Base-by-base conservation (phyloP, 2,113 vertebrate genomes). In the Nothoprocta perdicaria region DNA sequence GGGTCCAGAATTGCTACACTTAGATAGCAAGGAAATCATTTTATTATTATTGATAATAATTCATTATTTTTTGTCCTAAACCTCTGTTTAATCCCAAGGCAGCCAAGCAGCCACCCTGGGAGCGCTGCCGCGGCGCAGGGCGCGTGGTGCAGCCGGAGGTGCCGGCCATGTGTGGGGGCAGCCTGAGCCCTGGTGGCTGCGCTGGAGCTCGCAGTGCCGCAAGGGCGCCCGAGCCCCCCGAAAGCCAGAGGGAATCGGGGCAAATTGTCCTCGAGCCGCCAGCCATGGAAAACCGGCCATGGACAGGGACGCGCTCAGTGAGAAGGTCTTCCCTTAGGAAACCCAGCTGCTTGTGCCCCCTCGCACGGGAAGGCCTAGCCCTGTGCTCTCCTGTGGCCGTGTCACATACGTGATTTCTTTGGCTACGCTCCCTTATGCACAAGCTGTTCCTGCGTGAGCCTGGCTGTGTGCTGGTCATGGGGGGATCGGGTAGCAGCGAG, bases 401-500 rank as follows among this genome's bases (percentile, higher is more conserved):
- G 14, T 26, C 35, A 62, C 60, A 10, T 24, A 16, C 15, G 10
- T 58, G 31, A n/a, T 62, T 62, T 62, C 23, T 62, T 61, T 38
- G 33, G 33, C 35, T 38, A 24, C 9, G 33, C 60, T 62, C 38
- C 38, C 26, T 15, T 27, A 19, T 12, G 27, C 17, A 19, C 41
- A 8, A 5, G 24, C 35, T 40, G 14, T 23, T 62, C 33, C 35
- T 41, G 38, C 10, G 2, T 21, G 4, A 16, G 62, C 19, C 62
- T 27, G 19, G 40, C 62, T 41, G 11, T 29, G 62, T 23, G 5
- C 29, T 31, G 17, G 40, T 43, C 41, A 0, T 13, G 8, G 0
- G 23, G 74, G 3, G 1, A 1, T 3, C 27, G 3, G 61, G 7
- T 1, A 11, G 43, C 29, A 22, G 18, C n/a, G 41, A 2, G 0